phyloP scores from a whole-genome alignment of 2,888 invertebrate species.

The Amiota communis region DNA sequence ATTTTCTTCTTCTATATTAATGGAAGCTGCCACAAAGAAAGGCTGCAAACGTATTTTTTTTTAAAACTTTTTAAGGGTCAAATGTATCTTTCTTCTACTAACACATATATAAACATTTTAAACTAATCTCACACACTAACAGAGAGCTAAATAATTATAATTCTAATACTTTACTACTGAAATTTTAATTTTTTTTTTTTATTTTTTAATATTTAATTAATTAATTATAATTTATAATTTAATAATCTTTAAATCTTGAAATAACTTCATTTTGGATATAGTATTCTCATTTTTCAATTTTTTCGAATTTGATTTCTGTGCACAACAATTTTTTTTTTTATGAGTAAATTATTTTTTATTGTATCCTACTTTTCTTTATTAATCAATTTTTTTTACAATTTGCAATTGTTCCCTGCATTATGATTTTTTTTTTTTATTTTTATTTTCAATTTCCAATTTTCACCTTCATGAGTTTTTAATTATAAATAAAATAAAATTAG shows the following conservation, averaged over 20 bases:
- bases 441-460: conserved; percentile 52
- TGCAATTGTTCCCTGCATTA: conserved; percentile 65
- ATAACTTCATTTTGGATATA: conserved; percentile 34
- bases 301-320: conserved; percentile 19
- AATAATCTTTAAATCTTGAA: neutral
- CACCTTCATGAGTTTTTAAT: conserved; percentile 41
- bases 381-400: conserved; percentile 56
- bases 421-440: conserved; percentile 30
- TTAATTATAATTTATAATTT: neutral
- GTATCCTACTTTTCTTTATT: conserved; percentile 43
- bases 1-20: conserved; percentile 12
- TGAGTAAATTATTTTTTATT: conserved; percentile 67
- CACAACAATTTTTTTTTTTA: conserved; percentile 43
- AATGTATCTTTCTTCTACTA: neutral
- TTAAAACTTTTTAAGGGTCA: neutral
- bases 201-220: neutral
- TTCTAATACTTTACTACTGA: neutral
- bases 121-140: conserved; percentile 18
- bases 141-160: neutral
- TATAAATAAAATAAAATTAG: neutral
- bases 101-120: conserved; percentile 14
- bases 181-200: neutral
- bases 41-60: conserved; percentile 1
- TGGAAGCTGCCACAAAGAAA: neutral
- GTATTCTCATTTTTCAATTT: too few species aligned